Conservation (phyloP, 2,888 invertebrate species). For the Oscheius sp. region DNA sequence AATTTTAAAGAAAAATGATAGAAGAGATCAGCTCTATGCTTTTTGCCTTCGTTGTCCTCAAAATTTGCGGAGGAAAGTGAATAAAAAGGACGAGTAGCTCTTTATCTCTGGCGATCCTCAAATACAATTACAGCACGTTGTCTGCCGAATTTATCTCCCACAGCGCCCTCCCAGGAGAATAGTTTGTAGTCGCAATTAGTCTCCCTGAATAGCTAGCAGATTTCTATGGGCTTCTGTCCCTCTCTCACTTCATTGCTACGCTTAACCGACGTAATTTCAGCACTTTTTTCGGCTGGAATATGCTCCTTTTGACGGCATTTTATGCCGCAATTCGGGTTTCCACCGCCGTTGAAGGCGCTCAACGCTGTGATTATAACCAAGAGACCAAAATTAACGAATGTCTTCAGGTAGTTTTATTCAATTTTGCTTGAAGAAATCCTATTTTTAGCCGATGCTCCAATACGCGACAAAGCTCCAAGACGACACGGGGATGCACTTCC, state of each 20-base stretch:
- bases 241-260: neutral
- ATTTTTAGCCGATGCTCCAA: constrained; percentile 64
- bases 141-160: neutral
- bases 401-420: constrained; percentile 46
- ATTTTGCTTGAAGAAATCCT: neutral
- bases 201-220: neutral
- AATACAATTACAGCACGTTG: neutral
- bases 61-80: too few species aligned
- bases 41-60: too few species aligned
- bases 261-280: too few species aligned
- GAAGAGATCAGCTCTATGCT: too few species aligned
- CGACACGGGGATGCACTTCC: constrained; percentile 63
- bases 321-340: constrained; percentile 14
- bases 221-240: neutral
- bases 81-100: too few species aligned
- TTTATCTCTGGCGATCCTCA: too few species aligned
- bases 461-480: constrained; percentile 63
- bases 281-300: neutral
- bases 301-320: constrained; percentile 10
- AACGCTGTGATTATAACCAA: constrained; percentile 45
- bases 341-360: neutral
- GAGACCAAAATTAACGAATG: constrained; percentile 55
- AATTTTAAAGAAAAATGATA: too few species aligned
- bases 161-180: neutral
- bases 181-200: neutral